Evolutionary conservation across 2,888 invertebrate species (phyloP).

Genomic region (Zaprionus lineosus): DNA sequence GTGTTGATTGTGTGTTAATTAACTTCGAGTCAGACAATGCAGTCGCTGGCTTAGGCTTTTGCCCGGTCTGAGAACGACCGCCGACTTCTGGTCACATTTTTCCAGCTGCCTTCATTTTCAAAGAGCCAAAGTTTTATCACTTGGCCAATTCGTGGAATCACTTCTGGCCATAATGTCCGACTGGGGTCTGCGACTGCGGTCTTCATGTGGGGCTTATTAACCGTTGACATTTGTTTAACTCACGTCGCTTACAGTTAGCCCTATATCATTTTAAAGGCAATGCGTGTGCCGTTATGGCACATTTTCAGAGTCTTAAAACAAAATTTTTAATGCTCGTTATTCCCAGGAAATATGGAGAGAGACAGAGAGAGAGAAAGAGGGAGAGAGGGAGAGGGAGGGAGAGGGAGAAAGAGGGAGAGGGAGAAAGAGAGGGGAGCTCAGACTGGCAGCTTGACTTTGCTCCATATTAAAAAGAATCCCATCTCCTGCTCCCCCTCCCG

Average conservation of each 20-base stretch:
- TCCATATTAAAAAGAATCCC: constrained; percentile 15
- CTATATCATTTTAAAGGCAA: constrained; percentile 47
- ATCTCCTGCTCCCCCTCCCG: constrained; percentile 19
- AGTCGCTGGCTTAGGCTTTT: constrained; percentile 21
- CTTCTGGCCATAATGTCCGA: constrained; percentile 34
- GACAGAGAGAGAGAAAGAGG: too few species aligned
- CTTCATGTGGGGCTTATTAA: constrained; percentile 55
- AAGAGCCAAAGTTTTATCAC: constrained; percentile 32
- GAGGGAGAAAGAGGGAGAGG: too few species aligned
- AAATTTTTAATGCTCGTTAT: constrained; percentile 28
- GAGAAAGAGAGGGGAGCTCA: too few species aligned
- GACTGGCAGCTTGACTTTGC: constrained; percentile 1
- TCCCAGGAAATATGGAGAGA: too few species aligned
- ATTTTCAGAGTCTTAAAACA: constrained; percentile 57
- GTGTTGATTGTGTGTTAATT: constrained; percentile 74
- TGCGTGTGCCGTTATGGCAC: constrained; percentile 68
- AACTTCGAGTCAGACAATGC: constrained; percentile 57
- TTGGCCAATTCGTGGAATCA: constrained; percentile 47
- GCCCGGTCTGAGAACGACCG: constrained; percentile 40
- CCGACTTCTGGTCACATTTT: constrained; percentile 41
- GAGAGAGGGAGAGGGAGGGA: too few species aligned
- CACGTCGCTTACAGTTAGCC: constrained; percentile 67
- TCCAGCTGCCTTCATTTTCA: neutral
- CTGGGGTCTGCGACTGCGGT: too few species aligned
- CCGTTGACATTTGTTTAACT: constrained; percentile 71